phyloP scores from a whole-genome alignment of 2,797 vertebrate species.

The Alosa sapidissima region DNA sequence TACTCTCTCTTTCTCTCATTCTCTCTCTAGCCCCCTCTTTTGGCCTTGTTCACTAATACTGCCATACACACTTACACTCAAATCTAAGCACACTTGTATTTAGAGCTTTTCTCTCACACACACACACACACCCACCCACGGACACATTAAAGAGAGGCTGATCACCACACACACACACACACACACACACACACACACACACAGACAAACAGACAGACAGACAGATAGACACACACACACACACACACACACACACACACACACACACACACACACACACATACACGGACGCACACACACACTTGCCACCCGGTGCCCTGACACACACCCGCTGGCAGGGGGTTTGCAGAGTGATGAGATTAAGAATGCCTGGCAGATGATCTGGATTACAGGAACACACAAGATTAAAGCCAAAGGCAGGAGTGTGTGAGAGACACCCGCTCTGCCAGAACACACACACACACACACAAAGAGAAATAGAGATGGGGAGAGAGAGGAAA shows the following conservation, averaged over 20 bases:
- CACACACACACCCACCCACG: not conserved
- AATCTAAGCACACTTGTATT: not conserved
- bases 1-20: slow-evolving; percentile 30
- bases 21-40: slow-evolving; percentile 42
- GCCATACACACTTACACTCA: not conserved
- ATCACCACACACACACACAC: slow-evolving; percentile 31
- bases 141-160: slow-evolving; percentile 42
- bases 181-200: not conserved
- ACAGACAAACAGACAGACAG: too few relatives aligned
- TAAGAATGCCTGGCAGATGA: slow-evolving; percentile 72
- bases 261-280: slow-evolving; percentile 16
- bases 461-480: not conserved
- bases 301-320: slow-evolving; percentile 30
- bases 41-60: not conserved
- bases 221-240: slow-evolving; percentile 36
- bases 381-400: slow-evolving; percentile 72
- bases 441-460: slow-evolving; percentile 10
- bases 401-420: slow-evolving; percentile 68
- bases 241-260: slow-evolving; percentile 41
- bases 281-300: slow-evolving; percentile 27
- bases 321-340: slow-evolving; percentile 28
- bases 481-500: not conserved
- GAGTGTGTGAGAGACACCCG: slow-evolving; percentile 3
- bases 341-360: slow-evolving; percentile 74
- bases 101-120: not conserved